Evolutionary conservation across 2,888 invertebrate species (phyloP).

Genomic region (Eupithecia dodoneata): DNA sequence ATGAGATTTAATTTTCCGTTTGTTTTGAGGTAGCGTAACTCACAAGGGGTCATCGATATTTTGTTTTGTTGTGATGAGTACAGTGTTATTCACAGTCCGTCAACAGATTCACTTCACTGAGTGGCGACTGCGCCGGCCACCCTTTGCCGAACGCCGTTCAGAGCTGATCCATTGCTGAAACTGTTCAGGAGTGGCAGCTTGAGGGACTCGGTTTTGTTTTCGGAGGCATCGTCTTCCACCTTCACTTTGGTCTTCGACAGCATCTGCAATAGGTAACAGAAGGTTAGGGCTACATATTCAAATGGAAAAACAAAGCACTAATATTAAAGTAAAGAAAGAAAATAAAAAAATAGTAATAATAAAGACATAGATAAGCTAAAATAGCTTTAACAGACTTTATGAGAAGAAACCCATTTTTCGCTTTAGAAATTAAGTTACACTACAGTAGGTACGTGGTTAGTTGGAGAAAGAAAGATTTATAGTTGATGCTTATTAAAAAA

Average conservation of each 20-base stretch:
- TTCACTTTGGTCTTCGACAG: constrained; percentile 59
- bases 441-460: neutral
- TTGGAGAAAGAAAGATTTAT: neutral
- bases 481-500: neutral
- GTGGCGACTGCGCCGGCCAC: constrained; percentile 79
- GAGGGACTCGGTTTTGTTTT: constrained; percentile 61
- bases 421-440: neutral
- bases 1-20: neutral
- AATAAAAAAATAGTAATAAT: no score
- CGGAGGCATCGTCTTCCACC: constrained; percentile 53
- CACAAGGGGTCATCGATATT: neutral
- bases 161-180: constrained; percentile 72
- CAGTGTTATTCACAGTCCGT: constrained; percentile 40
- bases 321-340: no score
- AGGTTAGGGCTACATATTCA: neutral
- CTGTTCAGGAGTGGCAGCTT: constrained; percentile 73
- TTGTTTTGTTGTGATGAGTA: constrained; percentile 22
- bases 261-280: constrained; percentile 41
- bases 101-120: constrained; percentile 55
- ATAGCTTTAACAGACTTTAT: neutral
- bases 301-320: neutral
- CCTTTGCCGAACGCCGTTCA: constrained; percentile 75
- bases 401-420: neutral
- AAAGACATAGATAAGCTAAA: neutral
- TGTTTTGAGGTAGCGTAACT: neutral